Percentiles rank a stretch among this genome's conserved stretches.
Conservation (phyloP, 2,888 invertebrate genomes). For the Orthosia gothica region DNA sequence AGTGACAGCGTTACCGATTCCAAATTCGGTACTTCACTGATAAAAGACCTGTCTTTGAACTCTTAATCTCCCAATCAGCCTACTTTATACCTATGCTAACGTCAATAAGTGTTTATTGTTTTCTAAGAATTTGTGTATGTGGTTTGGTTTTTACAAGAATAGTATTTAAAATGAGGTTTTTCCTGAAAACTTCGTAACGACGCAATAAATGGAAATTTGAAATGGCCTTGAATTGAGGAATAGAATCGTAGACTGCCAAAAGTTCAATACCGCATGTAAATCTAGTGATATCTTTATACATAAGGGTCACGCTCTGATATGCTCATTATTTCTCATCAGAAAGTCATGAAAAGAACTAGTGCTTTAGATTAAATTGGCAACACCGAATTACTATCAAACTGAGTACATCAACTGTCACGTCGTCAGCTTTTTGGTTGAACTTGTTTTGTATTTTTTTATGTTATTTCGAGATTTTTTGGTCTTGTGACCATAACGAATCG, state of each 20-base stretch:
- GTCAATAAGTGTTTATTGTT: slow-evolving; percentile 33
- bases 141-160: slow-evolving; percentile 1
- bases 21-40: slow-evolving; percentile 32
- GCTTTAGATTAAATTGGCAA: too few relatives aligned
- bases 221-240: slow-evolving; percentile 81
- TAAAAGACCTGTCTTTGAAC: slow-evolving; percentile 48
- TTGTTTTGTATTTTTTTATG: too few relatives aligned
- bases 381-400: too few relatives aligned
- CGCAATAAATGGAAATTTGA: slow-evolving; percentile 72
- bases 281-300: slow-evolving; percentile 68
- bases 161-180: slow-evolving; percentile 28
- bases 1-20: slow-evolving; percentile 44
- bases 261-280: slow-evolving; percentile 83
- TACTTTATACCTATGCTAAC: slow-evolving; percentile 18
- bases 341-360: too few relatives aligned
- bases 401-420: too few relatives aligned
- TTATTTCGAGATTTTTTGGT: too few relatives aligned
- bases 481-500: too few relatives aligned
- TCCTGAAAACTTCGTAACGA: slow-evolving; percentile 51
- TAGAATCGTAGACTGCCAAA: slow-evolving; percentile 71
- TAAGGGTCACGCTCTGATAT: slow-evolving; percentile 59
- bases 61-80: slow-evolving; percentile 37
- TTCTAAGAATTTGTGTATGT: slow-evolving; percentile 32
- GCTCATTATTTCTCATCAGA: slow-evolving; percentile 11
- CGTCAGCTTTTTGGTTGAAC: too few relatives aligned